Evolutionary conservation across 1,140 invertebrate genomes (phyloP).

Genomic region (Phymorhynchus buccinoides): DNA sequence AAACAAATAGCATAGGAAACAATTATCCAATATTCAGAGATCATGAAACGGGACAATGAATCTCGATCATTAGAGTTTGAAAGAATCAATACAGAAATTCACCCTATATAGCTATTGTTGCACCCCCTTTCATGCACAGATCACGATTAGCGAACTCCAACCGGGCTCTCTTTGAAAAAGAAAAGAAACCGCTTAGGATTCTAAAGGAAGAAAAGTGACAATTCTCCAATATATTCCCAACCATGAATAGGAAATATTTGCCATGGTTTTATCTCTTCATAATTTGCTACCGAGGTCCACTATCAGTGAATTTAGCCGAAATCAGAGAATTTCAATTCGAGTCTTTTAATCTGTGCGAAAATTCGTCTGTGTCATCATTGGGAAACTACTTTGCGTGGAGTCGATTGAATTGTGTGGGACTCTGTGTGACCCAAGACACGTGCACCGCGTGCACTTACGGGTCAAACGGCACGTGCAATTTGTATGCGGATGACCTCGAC

Average conservation of each 20-base stretch:
- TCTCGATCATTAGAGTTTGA: too few relatives aligned
- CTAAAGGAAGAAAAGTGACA: not conserved
- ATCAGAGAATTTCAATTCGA: not conserved
- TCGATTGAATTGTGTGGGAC: not conserved
- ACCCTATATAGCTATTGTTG: too few relatives aligned
- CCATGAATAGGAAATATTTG: not conserved
- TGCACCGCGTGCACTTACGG: not conserved
- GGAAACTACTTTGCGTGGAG: not conserved
- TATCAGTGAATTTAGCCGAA: not conserved
- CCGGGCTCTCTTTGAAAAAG: too few relatives aligned
- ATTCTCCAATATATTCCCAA: not conserved
- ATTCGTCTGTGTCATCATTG: not conserved
- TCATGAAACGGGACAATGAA: too few relatives aligned
- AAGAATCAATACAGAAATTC: too few relatives aligned
- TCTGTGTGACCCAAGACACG: not conserved
- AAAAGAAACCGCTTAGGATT: not conserved
- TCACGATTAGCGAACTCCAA: too few relatives aligned
- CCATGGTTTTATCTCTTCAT: not conserved
- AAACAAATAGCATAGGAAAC: too few relatives aligned
- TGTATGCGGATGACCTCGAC: not conserved
- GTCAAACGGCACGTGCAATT: not conserved
- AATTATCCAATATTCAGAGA: too few relatives aligned
- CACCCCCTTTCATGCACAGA: too few relatives aligned
- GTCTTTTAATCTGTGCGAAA: not conserved
- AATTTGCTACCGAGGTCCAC: not conserved